These are phyloP conservation scores for Seriola quinqueradiata DNA, from an alignment of 2,113 vertebrate genomes.

Conservation along the genomic window DNA sequence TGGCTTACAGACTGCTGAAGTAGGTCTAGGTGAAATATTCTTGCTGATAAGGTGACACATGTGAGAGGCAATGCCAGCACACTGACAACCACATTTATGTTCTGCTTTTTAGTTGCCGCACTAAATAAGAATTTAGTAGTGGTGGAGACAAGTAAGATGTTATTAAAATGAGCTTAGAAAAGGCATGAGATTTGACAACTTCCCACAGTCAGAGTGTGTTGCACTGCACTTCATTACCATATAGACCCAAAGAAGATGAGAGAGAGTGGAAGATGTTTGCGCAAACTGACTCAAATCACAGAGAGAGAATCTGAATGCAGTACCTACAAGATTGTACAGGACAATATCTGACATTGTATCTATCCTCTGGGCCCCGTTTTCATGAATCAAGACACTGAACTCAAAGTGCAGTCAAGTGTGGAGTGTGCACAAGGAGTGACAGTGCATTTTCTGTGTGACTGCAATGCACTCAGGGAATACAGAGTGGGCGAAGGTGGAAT, in stretches of 20 bases:
- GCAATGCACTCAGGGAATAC: not conserved
- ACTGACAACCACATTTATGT: constrained; percentile 18
- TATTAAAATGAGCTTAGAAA: constrained; percentile 35
- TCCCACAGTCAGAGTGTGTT: constrained; percentile 16
- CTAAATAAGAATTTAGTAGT: constrained; percentile 17
- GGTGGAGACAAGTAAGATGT: constrained; percentile 1
- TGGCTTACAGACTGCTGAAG: not conserved
- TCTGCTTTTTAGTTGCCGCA: constrained; percentile 12
- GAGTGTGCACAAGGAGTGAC: not conserved
- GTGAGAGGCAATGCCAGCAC: not conserved
- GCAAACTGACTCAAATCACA: constrained; percentile 40
- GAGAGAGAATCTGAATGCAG: not conserved
- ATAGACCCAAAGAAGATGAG: constrained; percentile 26
- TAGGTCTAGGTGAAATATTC: not conserved
- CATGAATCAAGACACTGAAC: constrained; percentile 37
- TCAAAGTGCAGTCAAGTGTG: constrained; percentile 23
- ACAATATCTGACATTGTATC: constrained; percentile 9
- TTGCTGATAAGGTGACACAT: constrained; percentile 26
- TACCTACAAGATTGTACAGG: not conserved
- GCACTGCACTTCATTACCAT: constrained; percentile 46
- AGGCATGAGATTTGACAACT: constrained; percentile 16
- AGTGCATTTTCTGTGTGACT: not conserved
- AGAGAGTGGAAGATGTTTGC: constrained; percentile 19
- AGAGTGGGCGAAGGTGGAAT: not conserved
- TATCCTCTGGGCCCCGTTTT: constrained; percentile 20